These are phyloP conservation scores for Tortrix viridana DNA, from an alignment of 2,888 invertebrate genomes.

Conservation along the genomic window DNA sequence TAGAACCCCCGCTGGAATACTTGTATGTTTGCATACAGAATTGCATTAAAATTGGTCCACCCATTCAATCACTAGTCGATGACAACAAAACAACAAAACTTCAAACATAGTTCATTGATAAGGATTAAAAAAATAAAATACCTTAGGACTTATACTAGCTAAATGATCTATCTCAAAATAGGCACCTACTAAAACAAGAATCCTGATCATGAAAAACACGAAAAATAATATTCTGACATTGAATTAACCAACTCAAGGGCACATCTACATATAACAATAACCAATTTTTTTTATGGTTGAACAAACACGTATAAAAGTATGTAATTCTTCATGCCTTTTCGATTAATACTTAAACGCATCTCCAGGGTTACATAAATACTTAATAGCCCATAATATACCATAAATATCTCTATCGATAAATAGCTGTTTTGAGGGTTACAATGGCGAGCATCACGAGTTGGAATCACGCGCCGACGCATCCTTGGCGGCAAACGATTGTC, in stretches of 20 bases:
- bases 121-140: too few species aligned
- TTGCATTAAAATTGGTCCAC: too few species aligned
- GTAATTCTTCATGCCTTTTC: not conserved
- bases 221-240: constrained; percentile 6
- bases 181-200: not conserved
- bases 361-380: constrained; percentile 17
- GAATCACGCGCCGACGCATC: constrained; percentile 74
- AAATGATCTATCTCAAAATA: too few species aligned
- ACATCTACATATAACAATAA: constrained; percentile 8
- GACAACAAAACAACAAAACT: too few species aligned
- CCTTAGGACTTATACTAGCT: too few species aligned
- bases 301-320: not conserved
- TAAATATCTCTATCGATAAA: constrained; percentile 43
- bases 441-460: constrained; percentile 59
- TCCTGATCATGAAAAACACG: not conserved
- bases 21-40: too few species aligned
- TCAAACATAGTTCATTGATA: too few species aligned
- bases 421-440: constrained; percentile 54
- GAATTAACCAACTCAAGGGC: constrained; percentile 18
- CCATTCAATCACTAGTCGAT: too few species aligned
- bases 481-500: constrained; percentile 67
- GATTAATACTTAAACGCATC: not conserved
- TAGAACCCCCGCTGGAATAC: too few species aligned
- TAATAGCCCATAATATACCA: constrained; percentile 17
- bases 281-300: constrained; percentile 9